phyloP scores from a whole-genome alignment of 1,140 invertebrate species.

The Lepidotrigona ventralis region DNA sequence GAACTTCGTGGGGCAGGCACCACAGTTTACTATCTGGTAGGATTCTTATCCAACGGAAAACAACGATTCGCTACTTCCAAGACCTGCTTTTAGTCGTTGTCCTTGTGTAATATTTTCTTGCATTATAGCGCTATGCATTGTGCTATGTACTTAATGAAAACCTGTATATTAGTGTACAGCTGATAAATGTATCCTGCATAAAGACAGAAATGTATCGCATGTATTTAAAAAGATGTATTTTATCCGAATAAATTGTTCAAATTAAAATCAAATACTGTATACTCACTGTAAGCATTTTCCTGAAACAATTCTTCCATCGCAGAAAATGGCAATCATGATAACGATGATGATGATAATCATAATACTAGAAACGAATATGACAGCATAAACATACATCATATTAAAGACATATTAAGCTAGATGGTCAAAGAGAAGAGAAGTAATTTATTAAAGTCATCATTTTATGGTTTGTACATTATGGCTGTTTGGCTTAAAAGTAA shows the following conservation, averaged over 20 bases:
- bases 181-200: constrained; percentile 23
- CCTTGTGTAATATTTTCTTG: constrained; percentile 14
- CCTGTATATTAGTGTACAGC: constrained; percentile 60
- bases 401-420: not conserved
- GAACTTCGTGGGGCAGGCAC: constrained; percentile 7
- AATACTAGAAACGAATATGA: no score
- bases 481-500: constrained; percentile 51
- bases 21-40: constrained; percentile 43
- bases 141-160: constrained; percentile 26
- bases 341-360: no score
- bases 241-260: constrained; percentile 62
- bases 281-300: not conserved
- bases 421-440: constrained; percentile 47
- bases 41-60: not conserved
- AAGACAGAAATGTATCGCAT: constrained; percentile 42
- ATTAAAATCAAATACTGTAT: constrained; percentile 10
- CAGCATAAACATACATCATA: not conserved
- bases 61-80: constrained; percentile 43
- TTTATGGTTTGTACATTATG: constrained; percentile 58
- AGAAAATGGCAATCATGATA: no score
- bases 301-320: not conserved
- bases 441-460: constrained; percentile 64
- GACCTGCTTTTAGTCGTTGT: constrained; percentile 48
- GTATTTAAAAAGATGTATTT: constrained; percentile 56
- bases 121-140: not conserved